Conservation (phyloP, 2,888 invertebrate genomes). For the Vesta saturnalis region DNA sequence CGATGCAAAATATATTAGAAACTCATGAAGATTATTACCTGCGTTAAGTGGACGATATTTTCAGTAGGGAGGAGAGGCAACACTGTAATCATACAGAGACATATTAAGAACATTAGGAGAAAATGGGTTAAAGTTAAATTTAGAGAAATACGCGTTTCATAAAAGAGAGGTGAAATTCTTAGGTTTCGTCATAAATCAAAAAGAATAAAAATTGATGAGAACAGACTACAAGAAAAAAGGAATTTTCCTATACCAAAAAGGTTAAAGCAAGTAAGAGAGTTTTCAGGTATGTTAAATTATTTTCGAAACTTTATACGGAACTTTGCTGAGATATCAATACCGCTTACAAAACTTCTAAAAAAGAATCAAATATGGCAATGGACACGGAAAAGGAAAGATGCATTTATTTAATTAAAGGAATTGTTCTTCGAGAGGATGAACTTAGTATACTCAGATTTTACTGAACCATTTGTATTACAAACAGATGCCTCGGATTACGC, state of each 20-base stretch:
- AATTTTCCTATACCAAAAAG: neutral
- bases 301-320: too few species aligned
- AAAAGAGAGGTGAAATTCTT: constrained; percentile 11
- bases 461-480: too few species aligned
- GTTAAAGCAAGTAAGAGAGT: too few species aligned
- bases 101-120: neutral
- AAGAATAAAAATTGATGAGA: neutral
- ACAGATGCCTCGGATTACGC: too few species aligned
- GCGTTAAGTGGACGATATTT: constrained; percentile 24
- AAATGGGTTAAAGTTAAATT: constrained; percentile 11
- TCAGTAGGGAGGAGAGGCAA: neutral
- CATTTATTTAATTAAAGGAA: neutral
- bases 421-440: neutral
- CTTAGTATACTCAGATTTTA: too few species aligned
- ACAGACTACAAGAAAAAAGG: neutral
- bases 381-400: neutral
- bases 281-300: too few species aligned
- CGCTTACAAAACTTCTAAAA: neutral
- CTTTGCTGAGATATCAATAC: neutral
- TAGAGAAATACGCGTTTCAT: constrained; percentile 3
- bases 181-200: neutral
- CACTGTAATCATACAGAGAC: constrained; percentile 5
- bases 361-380: neutral
- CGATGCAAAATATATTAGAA: constrained; percentile 16
- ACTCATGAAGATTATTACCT: constrained; percentile 19